Percentiles rank a stretch among this genome's conserved stretches.
Evolutionary conservation across 2,888 invertebrate genomes (phyloP).

Genomic region (Ormia ochracea): DNA sequence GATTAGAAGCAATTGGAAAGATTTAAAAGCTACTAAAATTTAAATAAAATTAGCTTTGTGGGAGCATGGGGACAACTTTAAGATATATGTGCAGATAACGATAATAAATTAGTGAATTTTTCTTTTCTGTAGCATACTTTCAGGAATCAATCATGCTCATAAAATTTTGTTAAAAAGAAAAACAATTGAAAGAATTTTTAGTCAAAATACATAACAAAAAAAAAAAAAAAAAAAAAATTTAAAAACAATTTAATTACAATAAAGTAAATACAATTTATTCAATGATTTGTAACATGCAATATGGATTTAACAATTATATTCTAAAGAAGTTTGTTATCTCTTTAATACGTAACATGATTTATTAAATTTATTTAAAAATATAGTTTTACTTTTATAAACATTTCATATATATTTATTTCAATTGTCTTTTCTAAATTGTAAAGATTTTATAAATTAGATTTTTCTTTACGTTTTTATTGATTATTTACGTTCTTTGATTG

Average conservation of each 20-base stretch:
- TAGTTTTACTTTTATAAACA: not conserved
- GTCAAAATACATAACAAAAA: not conserved
- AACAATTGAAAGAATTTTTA: too few relatives aligned
- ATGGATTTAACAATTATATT: constrained; percentile 24
- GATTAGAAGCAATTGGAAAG: too few relatives aligned
- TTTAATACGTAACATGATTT: constrained; percentile 12
- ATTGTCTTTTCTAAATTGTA: constrained; percentile 23
- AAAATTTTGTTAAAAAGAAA: too few relatives aligned
- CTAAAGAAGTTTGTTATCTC: not conserved
- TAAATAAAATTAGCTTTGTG: too few relatives aligned
- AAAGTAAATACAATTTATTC: constrained; percentile 9
- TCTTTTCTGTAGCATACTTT: not conserved
- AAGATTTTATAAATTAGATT: constrained; percentile 20
- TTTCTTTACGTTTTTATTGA: not conserved
- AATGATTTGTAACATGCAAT: constrained; percentile 27
- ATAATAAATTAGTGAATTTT: too few relatives aligned
- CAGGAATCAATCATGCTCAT: not conserved
- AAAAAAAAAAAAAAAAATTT: not conserved
- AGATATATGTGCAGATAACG: too few relatives aligned
- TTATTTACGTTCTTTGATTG: constrained; percentile 43
- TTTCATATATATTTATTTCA: constrained; percentile 5
- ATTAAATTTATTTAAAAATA: constrained; percentile 16
- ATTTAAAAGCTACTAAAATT: too few relatives aligned
- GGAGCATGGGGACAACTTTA: too few relatives aligned
- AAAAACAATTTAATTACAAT: not conserved